phyloP scores from a whole-genome alignment of 2,888 invertebrate genomes.

The Perithous albicinctus region DNA sequence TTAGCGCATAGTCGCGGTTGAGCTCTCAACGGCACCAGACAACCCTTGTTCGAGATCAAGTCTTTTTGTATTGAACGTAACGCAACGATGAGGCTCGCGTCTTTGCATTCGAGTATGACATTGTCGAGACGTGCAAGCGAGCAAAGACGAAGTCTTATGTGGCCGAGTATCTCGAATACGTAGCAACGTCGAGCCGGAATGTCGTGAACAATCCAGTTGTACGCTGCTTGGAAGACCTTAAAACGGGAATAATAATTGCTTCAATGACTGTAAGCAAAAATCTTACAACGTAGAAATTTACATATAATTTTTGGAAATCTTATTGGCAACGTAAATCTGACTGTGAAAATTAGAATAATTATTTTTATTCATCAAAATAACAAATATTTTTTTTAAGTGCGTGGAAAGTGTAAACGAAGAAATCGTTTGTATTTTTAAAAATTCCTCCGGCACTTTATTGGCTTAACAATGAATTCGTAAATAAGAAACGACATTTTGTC shows the following conservation, averaged over 20 bases:
- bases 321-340: too few relatives aligned
- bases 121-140: slow-evolving; percentile 92
- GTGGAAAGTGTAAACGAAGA: too few relatives aligned
- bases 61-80: slow-evolving; percentile 92
- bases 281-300: not conserved
- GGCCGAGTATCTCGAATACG: slow-evolving; percentile 94
- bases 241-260: not conserved
- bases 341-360: too few relatives aligned
- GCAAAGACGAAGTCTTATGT: slow-evolving; percentile 93
- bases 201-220: slow-evolving; percentile 95
- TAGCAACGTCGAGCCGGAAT: slow-evolving; percentile 91
- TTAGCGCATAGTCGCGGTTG: slow-evolving; percentile 94
- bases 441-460: too few relatives aligned
- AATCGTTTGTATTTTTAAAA: too few relatives aligned
- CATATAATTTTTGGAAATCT: too few relatives aligned
- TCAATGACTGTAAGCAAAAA: too few relatives aligned
- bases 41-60: slow-evolving; percentile 91
- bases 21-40: slow-evolving; percentile 90
- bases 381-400: too few relatives aligned
- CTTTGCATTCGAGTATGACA: slow-evolving; percentile 91
- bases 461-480: too few relatives aligned
- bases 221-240: slow-evolving; percentile 93
- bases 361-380: too few relatives aligned
- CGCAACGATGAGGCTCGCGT: slow-evolving; percentile 93
- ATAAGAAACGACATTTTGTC: too few relatives aligned